Base-by-base conservation (phyloP, 1,140 invertebrate genomes). In the Orius laevigatus region DNA sequence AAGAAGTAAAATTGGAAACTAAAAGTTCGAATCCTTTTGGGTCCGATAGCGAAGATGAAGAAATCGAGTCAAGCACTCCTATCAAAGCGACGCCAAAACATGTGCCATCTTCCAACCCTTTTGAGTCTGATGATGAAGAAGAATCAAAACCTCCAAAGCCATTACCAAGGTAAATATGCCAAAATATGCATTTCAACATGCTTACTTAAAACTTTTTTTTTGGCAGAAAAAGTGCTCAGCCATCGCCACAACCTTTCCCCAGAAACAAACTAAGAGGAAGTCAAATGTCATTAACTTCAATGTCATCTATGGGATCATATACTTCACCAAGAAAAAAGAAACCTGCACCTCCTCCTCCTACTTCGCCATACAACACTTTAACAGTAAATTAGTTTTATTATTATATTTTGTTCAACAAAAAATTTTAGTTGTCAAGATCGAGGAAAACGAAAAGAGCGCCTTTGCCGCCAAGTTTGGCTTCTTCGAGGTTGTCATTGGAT, bases 21-120 rank as follows among this genome's bases (percentile, higher is more conserved):
- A 42, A 45, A 20, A 68, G 66, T 53, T 72, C 67, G 3, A 85
- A 84, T 70, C 80, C 82, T 1, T 86, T 86, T 62, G 79, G 73
- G 20, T 73, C 71, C 48, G 73, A 74, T 42, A 72, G 76, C 2
- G 75, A 78, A 39, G 72, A 75, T 47, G 69, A 74, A 41, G 65
- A 70, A 2, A 50, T 58, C 18, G 15, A 10, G 1, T 10, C 42
- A 1, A 31, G 32, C n/a, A 43, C 48, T 32, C 14, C 36, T 8
- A 31, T 9, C 10, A 38, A 11, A 15, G 12, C 25, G 12, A 39
- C 40, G 14, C 46, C 8, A 2, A 2, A 0, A 18, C 12, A 19
- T 10, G 20, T 32, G 12, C 38, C 38, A 1, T 49, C 48, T 5
- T 18, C 38, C 3, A 81, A 81, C 68, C 79, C 79, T 1, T 82